Evolutionary conservation across 1,140 invertebrate genomes (phyloP).

Genomic region (Micrasema minimum): DNA sequence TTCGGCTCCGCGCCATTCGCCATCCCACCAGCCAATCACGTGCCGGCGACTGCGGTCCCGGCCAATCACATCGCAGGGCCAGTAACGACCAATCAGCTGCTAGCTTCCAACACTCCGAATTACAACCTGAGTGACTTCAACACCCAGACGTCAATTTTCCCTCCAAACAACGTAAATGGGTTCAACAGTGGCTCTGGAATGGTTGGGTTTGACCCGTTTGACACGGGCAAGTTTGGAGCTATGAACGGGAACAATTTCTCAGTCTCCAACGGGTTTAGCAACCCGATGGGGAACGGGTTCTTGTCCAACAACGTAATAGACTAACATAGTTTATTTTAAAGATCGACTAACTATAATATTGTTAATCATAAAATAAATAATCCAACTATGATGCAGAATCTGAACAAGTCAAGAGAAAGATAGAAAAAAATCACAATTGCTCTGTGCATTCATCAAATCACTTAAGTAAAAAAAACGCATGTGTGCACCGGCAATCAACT

Average conservation of each 20-base stretch:
- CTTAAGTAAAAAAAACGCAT: too few species aligned
- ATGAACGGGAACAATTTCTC: conserved; percentile 26
- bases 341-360: too few species aligned
- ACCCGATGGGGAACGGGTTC: conserved; percentile 58
- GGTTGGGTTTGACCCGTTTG: conserved; percentile 75
- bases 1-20: conserved; percentile 76
- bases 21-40: conserved; percentile 50
- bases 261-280: conserved; percentile 60
- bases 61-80: conserved; percentile 16
- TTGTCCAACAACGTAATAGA: not conserved
- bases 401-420: too few species aligned
- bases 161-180: conserved; percentile 52
- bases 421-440: too few species aligned
- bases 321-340: too few species aligned
- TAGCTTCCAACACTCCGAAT: conserved; percentile 57
- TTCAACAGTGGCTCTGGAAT: conserved; percentile 58
- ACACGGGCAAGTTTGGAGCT: conserved; percentile 80
- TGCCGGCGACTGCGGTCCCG: conserved; percentile 42
- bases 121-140: conserved; percentile 65
- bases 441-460: too few species aligned
- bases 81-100: conserved; percentile 21
- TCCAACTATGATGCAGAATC: too few species aligned
- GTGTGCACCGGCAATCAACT: too few species aligned
- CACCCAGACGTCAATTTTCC: conserved; percentile 60
- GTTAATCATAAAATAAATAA: too few species aligned